phyloP scores from a whole-genome alignment of 2,797 vertebrate species.

The Cyprinella venusta region DNA sequence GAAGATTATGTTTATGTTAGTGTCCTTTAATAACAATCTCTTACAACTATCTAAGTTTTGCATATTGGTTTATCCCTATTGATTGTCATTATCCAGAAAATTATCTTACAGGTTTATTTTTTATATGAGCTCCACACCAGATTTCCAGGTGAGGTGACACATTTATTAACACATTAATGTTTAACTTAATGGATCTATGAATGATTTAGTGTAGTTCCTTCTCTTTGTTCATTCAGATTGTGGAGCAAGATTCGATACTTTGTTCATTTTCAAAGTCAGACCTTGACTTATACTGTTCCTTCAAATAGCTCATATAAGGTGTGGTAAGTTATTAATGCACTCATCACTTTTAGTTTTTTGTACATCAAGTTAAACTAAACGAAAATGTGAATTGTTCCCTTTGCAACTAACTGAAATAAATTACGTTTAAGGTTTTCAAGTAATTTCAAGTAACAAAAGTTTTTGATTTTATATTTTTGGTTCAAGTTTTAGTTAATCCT shows the following conservation, averaged over 20 bases:
- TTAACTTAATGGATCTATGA: constrained; percentile 15
- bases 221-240: constrained; percentile 8
- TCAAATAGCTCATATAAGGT: not conserved
- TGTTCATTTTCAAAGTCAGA: not conserved
- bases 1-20: constrained; percentile 7
- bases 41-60: constrained; percentile 18
- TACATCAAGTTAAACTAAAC: not conserved
- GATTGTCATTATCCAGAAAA: constrained; percentile 35
- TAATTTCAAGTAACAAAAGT: not conserved
- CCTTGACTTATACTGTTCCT: not conserved
- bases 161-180: constrained; percentile 33
- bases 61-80: not conserved
- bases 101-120: constrained; percentile 27
- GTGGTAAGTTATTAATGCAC: not conserved
- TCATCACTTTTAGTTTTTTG: not conserved
- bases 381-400: not conserved
- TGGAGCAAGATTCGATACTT: constrained; percentile 5
- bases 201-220: not conserved
- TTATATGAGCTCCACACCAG: not conserved
- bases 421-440: not conserved
- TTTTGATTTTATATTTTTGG: not conserved
- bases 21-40: constrained; percentile 20
- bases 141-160: constrained; percentile 25
- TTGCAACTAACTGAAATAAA: not conserved
- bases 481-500: not conserved